Evolutionary conservation across 2,113 vertebrate species (phyloP), one percentile per base, ranked within the genome.

Genomic region (Camelus dromedarius): DNA sequence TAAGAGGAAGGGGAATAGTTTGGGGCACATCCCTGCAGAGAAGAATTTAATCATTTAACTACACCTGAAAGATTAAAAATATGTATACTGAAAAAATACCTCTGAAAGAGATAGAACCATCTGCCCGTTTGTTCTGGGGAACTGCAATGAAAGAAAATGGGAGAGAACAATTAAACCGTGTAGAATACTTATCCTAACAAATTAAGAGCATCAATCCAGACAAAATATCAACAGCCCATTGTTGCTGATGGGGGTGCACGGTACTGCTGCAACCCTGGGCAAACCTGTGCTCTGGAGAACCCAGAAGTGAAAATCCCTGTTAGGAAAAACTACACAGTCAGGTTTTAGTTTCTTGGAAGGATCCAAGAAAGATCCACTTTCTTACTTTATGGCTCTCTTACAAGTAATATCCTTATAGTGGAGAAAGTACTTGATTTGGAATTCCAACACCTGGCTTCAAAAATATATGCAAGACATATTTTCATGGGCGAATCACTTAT

Each of bases 21-120:
- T 60, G 60, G 93, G 84, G 24, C 8, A 89, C 8, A 69, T 84
- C 28, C 73, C 80, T 69, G 32, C 3, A 92, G 69, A 95, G 32
- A 56, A 38, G 12, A 60, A 46, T 87, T 96, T 89, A 80, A 93
- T 67, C 13, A 16, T 92, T 93, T 67, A 84, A 88, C 6, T 80
- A 73, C 15, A 86, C 14, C 19, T 82, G 93, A 95, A 93, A 76
- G 20, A 80, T 93, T 56, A 94, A 93, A 93, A 92, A 38, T 77
- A 77, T 32, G 19, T n/a, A 81, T 66, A 79, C 4, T 91, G 73
- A 88, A 94, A 97, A 97, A 97, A 97, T 99, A 99, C 99, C 99
- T 99, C 98, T 99, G 99, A 92, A 99, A 98, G 93, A 99, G 99
- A 28, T 98, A 98, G n/a, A 99, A 96, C 99, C 99, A 99, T 22